phyloP scores from a whole-genome alignment of 2,888 invertebrate species.

The Caenorhabditis becei region DNA sequence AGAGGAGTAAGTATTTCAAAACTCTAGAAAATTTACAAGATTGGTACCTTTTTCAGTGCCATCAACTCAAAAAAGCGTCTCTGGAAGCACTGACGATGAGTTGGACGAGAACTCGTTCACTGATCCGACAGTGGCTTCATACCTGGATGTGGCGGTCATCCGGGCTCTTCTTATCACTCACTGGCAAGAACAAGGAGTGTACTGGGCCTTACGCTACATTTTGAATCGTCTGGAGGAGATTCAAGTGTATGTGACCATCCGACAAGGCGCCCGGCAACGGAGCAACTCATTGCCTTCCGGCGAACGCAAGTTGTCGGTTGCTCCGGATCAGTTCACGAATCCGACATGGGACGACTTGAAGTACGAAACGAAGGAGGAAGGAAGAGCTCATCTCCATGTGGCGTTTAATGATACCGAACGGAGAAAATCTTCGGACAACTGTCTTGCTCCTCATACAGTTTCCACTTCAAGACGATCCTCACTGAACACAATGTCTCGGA shows the following conservation, averaged over 20 bases:
- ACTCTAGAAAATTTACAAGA: not conserved
- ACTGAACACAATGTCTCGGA: constrained; percentile 57
- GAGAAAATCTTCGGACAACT: constrained; percentile 55
- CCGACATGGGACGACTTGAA: constrained; percentile 80
- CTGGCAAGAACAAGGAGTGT: constrained; percentile 98
- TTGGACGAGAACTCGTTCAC: constrained; percentile 57
- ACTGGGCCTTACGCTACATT: constrained; percentile 93
- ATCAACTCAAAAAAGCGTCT: constrained; percentile 36
- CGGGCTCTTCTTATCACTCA: constrained; percentile 95
- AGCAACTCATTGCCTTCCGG: constrained; percentile 72
- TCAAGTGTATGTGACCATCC: constrained; percentile 62
- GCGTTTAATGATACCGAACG: constrained; percentile 72
- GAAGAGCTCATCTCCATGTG: constrained; percentile 65
- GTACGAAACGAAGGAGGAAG: constrained; percentile 58
- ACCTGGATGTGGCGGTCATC: constrained; percentile 95
- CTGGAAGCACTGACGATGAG: constrained; percentile 65
- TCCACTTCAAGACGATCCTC: constrained; percentile 58
- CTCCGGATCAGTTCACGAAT: constrained; percentile 64
- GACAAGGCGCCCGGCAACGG: constrained; percentile 59
- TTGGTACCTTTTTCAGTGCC: constrained; percentile 51
- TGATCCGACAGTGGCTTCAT: constrained; percentile 87
- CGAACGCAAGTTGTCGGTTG: constrained; percentile 61
- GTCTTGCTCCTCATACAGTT: constrained; percentile 36
- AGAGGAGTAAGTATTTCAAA: constrained; percentile 31
- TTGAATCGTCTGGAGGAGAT: constrained; percentile 83